phyloP scores from a whole-genome alignment of 1,140 invertebrate species.

The Sarcophaga peregrina region DNA sequence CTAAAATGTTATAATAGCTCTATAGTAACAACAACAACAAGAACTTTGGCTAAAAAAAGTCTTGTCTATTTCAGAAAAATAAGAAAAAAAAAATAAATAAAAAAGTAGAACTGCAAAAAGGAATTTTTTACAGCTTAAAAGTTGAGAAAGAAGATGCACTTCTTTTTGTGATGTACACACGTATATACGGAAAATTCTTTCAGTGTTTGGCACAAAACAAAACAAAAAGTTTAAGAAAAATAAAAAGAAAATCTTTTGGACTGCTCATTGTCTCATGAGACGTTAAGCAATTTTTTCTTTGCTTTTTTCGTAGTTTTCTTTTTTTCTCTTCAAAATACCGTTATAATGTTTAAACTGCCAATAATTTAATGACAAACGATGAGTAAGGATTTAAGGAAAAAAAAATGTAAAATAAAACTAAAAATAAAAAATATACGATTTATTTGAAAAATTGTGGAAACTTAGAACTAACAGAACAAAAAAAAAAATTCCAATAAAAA shows the following conservation, averaged over 20 bases:
- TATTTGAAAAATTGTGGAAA: conserved; percentile 7
- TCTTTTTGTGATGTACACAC: background rate
- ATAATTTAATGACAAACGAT: conserved; percentile 39
- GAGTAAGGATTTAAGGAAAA: conserved; percentile 9
- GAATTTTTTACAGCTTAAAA: conserved; percentile 5
- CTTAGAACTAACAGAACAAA: background rate
- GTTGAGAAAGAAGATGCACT: conserved; percentile 36
- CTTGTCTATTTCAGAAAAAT: background rate
- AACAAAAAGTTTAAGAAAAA: conserved; percentile 16
- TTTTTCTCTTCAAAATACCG: conserved; percentile 21
- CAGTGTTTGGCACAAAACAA: background rate
- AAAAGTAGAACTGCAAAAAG: background rate
- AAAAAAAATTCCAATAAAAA: too few species aligned
- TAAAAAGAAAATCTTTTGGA: conserved; percentile 24
- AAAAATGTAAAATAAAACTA: conserved; percentile 5
- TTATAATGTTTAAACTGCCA: conserved; percentile 35
- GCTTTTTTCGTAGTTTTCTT: background rate
- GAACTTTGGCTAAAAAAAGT: conserved; percentile 10
- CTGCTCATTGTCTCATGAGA: conserved; percentile 28
- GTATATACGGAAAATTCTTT: background rate
- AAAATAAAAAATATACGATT: background rate
- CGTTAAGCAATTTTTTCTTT: conserved; percentile 3
- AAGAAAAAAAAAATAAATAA: conserved; percentile 15
- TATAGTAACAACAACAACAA: conserved; percentile 19
- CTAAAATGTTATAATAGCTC: conserved; percentile 35